Base-by-base conservation (phyloP, 2,113 vertebrate genomes). In the Hyla sarda region DNA sequence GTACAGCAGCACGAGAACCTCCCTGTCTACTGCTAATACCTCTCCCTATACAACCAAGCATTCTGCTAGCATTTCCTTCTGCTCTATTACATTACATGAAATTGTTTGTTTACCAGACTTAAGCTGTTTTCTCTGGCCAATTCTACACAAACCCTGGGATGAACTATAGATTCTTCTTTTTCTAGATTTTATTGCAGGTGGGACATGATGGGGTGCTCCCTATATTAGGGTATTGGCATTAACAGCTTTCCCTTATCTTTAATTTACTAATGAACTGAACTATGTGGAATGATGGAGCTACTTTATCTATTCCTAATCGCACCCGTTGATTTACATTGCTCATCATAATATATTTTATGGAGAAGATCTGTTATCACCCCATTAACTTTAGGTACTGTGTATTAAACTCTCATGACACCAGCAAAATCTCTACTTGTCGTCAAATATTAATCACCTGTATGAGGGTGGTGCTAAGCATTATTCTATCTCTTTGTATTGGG, bases 401-500 rank as follows among this genome's bases (percentile, higher is more conserved):
- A 80, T 62, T 80, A 62, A 80, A 41, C 5, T 62, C 21, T 41
- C 34, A 45, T 80, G 32, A 58, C 32, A 47, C 37, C 6, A 47
- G 23, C 37, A 65, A 65, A 84, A 48, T 45, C 56, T 75, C 5
- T 16, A 30, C 82, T 60, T 84, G 52, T 62, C 52, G 10, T 67
- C 83, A 48, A 67, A 34, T 62, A 67, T 78, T n/a, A 34, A 77
- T 85, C 54, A 32, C 17, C 45, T 65, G 48, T 21, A 65, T 13
- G 19, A 21, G 28, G 56, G 45, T 67, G 79, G 14, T 9, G 32
- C 28, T 47, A 65, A 47, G 41, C 83, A 23, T 75, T 23, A 52
- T 48, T 78, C 73, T 50, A n/a, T 37, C 58, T 67, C 73, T 48
- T 58, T 52, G 21, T 85, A 85, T 85, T 54, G 72, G 54, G 58